Percentiles rank a stretch among this genome's conserved stretches.
Evolutionary conservation across 2,113 vertebrate species (phyloP).

Genomic region (Cephalopholis sonnerati): DNA sequence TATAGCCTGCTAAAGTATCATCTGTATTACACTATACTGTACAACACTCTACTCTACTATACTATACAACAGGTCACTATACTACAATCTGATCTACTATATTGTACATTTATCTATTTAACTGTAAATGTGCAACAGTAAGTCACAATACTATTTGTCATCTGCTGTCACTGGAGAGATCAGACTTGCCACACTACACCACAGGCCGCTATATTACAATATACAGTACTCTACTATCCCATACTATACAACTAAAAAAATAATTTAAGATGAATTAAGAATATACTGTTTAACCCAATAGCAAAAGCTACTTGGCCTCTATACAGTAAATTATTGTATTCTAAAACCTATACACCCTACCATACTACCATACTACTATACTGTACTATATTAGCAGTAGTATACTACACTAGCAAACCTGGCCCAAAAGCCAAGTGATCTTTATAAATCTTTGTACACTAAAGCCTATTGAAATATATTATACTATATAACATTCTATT

Average conservation of each 20-base stretch:
- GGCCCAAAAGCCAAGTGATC: neutral
- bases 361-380: neutral
- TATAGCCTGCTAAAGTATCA: neutral
- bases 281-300: neutral
- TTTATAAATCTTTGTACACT: neutral
- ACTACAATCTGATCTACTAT: neutral
- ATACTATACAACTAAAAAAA: neutral
- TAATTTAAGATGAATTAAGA: neutral
- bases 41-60: neutral
- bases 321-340: neutral
- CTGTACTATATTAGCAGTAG: no score
- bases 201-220: neutral
- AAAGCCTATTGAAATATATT: neutral
- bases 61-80: neutral
- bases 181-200: neutral
- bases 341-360: neutral
- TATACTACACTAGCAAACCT: no score
- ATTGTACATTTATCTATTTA: neutral
- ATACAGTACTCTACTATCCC: neutral
- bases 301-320: neutral
- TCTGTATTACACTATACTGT: neutral
- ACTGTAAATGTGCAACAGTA: neutral
- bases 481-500: neutral
- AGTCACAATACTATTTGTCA: neutral
- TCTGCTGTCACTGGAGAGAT: neutral